A percentile compares a stretch with the other conserved stretches of the same genome.
phyloP scores from a whole-genome alignment of 2,888 invertebrate genomes.

The Leptopilina myrica region DNA sequence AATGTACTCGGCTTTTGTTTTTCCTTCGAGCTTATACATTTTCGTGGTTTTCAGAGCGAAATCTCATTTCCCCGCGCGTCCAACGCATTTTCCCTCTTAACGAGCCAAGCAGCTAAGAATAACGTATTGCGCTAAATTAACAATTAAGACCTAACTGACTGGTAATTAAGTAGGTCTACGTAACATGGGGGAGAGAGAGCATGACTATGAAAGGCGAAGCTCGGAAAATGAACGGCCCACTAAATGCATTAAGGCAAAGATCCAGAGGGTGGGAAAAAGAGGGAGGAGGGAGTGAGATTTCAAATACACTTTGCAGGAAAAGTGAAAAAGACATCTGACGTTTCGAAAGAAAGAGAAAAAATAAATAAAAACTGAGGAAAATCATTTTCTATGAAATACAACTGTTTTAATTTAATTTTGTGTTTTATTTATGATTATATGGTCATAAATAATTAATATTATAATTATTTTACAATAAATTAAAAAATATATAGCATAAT shows the following conservation, averaged over 20 bases:
- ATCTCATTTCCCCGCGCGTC: conserved; percentile 67
- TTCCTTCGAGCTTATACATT: conserved; percentile 55
- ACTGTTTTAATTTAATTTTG: no score
- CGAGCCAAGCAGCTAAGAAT: conserved; percentile 62
- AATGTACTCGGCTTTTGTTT: conserved; percentile 43
- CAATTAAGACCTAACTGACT: conserved; percentile 65
- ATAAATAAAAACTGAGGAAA: neutral
- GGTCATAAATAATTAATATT: no score
- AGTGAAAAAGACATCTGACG: conserved; percentile 3
- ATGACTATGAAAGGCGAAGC: conserved; percentile 41
- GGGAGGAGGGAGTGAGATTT: conserved; percentile 3
- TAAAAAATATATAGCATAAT: no score
- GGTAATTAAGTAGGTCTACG: conserved; percentile 62
- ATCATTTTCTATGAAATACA: neutral
- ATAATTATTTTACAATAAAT: no score
- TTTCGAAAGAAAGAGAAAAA: neutral
- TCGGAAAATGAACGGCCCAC: conserved; percentile 30
- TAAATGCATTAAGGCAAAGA: conserved; percentile 31
- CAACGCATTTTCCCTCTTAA: conserved; percentile 62
- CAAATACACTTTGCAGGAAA: conserved; percentile 23
- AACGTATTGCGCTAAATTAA: conserved; percentile 67
- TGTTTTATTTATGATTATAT: no score
- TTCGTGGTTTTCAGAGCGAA: conserved; percentile 62
- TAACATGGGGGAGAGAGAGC: conserved; percentile 50
- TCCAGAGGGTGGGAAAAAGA: no score